phyloP scores from a whole-genome alignment of 2,113 vertebrate species.

The Pungitius pungitius region DNA sequence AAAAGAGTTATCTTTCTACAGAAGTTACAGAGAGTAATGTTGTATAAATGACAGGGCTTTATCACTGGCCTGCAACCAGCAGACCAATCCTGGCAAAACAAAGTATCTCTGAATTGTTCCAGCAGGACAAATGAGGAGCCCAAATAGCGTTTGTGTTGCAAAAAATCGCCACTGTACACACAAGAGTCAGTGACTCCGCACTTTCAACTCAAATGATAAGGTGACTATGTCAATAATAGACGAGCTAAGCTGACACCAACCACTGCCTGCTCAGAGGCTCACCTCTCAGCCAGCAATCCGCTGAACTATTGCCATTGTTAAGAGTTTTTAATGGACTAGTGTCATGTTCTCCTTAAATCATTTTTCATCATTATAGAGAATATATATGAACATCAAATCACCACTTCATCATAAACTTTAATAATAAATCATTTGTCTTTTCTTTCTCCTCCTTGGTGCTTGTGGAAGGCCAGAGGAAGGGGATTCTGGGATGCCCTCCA shows the following conservation, averaged over 20 bases:
- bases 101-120: slow-evolving; percentile 37
- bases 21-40: slow-evolving; percentile 1
- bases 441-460: neutral
- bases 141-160: slow-evolving; percentile 38
- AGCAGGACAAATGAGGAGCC: slow-evolving; percentile 25
- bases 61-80: slow-evolving; percentile 23
- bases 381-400: neutral
- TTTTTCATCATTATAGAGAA: neutral
- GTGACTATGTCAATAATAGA: neutral
- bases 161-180: slow-evolving; percentile 19
- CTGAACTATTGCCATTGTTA: neutral
- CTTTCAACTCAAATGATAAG: neutral
- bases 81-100: slow-evolving; percentile 27
- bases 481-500: neutral
- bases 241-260: neutral
- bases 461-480: neutral
- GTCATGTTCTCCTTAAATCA: neutral
- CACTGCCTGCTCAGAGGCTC: neutral
- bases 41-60: slow-evolving; percentile 23
- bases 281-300: neutral
- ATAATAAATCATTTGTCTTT: neutral
- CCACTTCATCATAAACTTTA: neutral
- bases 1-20: slow-evolving; percentile 15
- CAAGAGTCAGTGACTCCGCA: neutral
- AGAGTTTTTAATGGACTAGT: too few species aligned